Conservation (phyloP, 2,888 invertebrate genomes). For the Orthosia gracilis region DNA sequence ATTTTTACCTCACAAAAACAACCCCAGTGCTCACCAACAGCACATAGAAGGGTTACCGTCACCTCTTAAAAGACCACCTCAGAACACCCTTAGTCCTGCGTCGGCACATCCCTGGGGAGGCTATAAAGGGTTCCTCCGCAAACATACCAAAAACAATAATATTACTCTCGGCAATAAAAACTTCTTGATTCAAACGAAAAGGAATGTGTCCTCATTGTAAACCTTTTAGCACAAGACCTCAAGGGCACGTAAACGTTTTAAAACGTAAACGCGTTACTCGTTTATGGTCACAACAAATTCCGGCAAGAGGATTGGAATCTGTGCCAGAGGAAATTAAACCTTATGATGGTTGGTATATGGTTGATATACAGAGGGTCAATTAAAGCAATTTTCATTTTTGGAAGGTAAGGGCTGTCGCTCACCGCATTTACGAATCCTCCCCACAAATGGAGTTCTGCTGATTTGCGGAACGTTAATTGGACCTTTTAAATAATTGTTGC, state of each 20-base stretch:
- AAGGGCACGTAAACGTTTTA: conserved; percentile 58
- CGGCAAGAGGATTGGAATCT: conserved; percentile 4
- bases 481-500: conserved; percentile 56
- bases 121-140: neutral
- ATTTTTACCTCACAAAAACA: no score
- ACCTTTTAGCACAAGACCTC: conserved; percentile 48
- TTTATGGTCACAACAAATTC: conserved; percentile 65
- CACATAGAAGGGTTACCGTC: no score
- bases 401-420: conserved; percentile 63
- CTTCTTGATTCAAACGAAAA: conserved; percentile 33
- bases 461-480: conserved; percentile 64
- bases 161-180: conserved; percentile 26
- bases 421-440: conserved; percentile 50
- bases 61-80: no score
- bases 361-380: conserved; percentile 43
- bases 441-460: conserved; percentile 63
- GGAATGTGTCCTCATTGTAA: conserved; percentile 34
- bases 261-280: conserved; percentile 57
- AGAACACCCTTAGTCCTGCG: no score
- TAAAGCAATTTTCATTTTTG: conserved; percentile 63
- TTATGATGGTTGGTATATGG: conserved; percentile 33
- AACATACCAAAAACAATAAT: neutral
- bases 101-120: no score
- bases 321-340: conserved; percentile 44
- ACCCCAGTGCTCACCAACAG: no score